These are phyloP conservation scores for Tychaedon coryphoeus DNA, from an alignment of 2,113 vertebrate species.

Conservation along the genomic window DNA sequence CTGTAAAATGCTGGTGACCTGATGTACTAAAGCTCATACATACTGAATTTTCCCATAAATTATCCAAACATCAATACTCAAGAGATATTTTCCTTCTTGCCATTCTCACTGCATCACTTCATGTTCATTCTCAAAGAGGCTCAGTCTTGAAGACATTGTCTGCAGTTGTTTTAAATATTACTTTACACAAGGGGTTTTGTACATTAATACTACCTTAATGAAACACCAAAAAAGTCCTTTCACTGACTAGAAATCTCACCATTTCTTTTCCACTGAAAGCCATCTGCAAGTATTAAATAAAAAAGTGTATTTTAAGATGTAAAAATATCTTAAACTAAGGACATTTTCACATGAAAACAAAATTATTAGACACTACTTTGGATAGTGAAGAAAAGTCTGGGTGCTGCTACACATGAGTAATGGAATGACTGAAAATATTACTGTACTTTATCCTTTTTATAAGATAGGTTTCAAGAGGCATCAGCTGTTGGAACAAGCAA, in stretches of 20 bases:
- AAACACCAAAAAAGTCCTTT: neutral
- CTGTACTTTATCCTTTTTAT: neutral
- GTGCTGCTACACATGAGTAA: neutral
- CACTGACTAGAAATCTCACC: neutral
- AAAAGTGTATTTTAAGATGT: neutral
- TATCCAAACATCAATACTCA: neutral
- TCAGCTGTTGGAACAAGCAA: neutral
- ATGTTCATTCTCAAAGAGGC: neutral
- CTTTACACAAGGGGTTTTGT: neutral
- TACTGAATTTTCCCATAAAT: neutral
- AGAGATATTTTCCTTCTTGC: neutral
- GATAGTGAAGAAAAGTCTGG: neutral
- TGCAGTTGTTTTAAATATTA: neutral
- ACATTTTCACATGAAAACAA: neutral
- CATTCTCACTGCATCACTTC: neutral
- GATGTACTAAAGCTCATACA: accelerated
- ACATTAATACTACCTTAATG: neutral
- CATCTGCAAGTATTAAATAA: neutral
- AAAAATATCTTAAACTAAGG: neutral
- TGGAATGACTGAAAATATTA: neutral
- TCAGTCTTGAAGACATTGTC: neutral
- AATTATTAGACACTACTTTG: neutral
- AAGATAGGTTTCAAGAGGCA: neutral
- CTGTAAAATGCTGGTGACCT: neutral
- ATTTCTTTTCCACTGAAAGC: neutral